Conservation (phyloP, 2,888 invertebrate genomes). For the Cheilosia impressa region DNA sequence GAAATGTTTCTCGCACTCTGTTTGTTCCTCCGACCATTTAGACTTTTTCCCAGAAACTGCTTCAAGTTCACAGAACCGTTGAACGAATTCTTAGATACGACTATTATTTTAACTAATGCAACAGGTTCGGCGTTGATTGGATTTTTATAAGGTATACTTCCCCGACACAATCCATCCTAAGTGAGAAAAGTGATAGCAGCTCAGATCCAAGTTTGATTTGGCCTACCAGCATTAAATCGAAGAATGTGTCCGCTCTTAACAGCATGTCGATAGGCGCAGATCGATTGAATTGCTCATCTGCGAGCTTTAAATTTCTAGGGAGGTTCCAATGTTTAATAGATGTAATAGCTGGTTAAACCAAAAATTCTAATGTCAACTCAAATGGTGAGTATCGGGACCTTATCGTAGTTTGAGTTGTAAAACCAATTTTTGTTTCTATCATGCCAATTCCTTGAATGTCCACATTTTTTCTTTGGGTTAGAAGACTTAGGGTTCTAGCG, state of each 20-base stretch:
- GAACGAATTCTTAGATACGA: neutral
- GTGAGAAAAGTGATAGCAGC: slow-evolving; percentile 27
- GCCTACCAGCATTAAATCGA: slow-evolving; percentile 3
- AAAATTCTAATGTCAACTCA: slow-evolving; percentile 44
- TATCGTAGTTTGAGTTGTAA: slow-evolving; percentile 42
- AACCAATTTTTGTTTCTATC: slow-evolving; percentile 39
- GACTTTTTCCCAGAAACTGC: slow-evolving; percentile 16
- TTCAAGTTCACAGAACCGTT: slow-evolving; percentile 8
- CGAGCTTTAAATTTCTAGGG: slow-evolving; percentile 49
- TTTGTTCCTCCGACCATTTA: slow-evolving; percentile 37
- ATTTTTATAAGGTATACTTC: slow-evolving; percentile 3
- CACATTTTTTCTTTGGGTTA: slow-evolving; percentile 12
- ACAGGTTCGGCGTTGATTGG: neutral
- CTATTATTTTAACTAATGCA: neutral
- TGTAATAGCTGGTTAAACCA: slow-evolving; percentile 61
- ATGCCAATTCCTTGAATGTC: slow-evolving; percentile 51
- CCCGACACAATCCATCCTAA: slow-evolving; percentile 57
- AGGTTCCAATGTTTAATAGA: slow-evolving; percentile 41
- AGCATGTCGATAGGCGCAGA: slow-evolving; percentile 46
- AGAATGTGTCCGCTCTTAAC: slow-evolving; percentile 46
- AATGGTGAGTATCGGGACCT: slow-evolving; percentile 48
- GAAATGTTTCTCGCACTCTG: slow-evolving; percentile 30
- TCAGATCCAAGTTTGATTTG: slow-evolving; percentile 34
- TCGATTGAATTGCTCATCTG: slow-evolving; percentile 50
- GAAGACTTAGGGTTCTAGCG: neutral